These are phyloP conservation scores for Blastobasis adustella DNA, from an alignment of 2,888 invertebrate species.

Conservation along the genomic window DNA sequence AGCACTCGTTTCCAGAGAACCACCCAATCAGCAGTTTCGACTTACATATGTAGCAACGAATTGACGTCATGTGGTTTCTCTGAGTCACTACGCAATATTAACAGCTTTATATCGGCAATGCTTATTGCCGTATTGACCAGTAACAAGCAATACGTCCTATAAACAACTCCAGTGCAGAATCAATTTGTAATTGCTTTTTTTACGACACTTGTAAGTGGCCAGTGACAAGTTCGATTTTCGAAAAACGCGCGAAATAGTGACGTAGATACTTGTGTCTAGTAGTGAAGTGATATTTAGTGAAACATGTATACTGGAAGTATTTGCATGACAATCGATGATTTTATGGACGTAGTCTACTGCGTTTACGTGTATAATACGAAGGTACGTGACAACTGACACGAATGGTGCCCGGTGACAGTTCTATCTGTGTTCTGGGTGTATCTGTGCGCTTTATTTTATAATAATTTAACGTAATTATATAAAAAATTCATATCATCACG, in stretches of 20 bases:
- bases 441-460: too few species aligned
- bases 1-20: constrained; percentile 14
- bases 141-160: constrained; percentile 17
- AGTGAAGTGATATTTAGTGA: background rate
- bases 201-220: background rate
- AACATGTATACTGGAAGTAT: constrained; percentile 53
- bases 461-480: too few species aligned
- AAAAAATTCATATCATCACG: too few species aligned
- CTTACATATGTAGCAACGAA: constrained; percentile 25
- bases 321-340: constrained; percentile 54
- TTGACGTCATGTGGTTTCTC: constrained; percentile 45
- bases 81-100: constrained; percentile 28
- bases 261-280: too few species aligned
- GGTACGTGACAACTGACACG: constrained; percentile 26
- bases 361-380: constrained; percentile 45
- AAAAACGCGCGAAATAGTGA: background rate
- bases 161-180: background rate
- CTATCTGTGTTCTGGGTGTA: too few species aligned
- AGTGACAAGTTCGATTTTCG: background rate
- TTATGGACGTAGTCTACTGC: constrained; percentile 63
- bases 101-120: constrained; percentile 44
- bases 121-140: constrained; percentile 27
- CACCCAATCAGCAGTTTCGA: constrained; percentile 26
- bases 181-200: background rate
- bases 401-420: too few species aligned